phyloP scores from a whole-genome alignment of 2,797 vertebrate species.

The Catostomus latipinnis region DNA sequence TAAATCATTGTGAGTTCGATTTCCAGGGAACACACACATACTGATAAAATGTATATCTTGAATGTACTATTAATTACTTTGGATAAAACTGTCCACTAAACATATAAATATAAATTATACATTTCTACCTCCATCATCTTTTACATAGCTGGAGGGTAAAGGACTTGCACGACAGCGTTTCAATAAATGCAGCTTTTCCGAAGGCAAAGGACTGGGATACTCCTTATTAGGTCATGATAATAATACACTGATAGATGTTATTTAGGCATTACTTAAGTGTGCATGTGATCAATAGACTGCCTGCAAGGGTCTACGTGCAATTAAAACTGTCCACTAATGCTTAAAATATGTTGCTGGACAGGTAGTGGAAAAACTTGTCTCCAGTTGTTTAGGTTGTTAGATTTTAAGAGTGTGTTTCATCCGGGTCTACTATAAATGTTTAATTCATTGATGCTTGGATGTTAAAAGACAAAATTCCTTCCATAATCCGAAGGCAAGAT shows the following conservation, averaged over 20 bases:
- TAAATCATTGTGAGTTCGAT: too few species aligned
- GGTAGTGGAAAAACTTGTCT: too few species aligned
- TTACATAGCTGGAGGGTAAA: too few species aligned
- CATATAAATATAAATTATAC: too few species aligned
- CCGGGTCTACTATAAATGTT: slow-evolving; percentile 69
- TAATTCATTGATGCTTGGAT: slow-evolving; percentile 67
- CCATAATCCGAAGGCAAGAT: slow-evolving; percentile 66
- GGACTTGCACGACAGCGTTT: slow-evolving; percentile 20
- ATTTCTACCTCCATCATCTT: neutral
- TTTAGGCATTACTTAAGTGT: slow-evolving; percentile 35
- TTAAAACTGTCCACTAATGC: slow-evolving; percentile 9
- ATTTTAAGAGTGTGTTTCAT: slow-evolving; percentile 56
- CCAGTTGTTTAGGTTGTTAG: slow-evolving; percentile 20
- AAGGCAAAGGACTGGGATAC: slow-evolving; percentile 1
- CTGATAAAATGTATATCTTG: too few species aligned
- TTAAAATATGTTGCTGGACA: too few species aligned
- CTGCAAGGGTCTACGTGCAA: slow-evolving; percentile 2
- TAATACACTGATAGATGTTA: slow-evolving; percentile 5
- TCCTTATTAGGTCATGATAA: slow-evolving; percentile 38
- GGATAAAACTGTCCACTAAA: too few species aligned
- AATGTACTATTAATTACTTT: too few species aligned
- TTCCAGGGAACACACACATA: too few species aligned
- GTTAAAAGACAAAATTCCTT: slow-evolving; percentile 63
- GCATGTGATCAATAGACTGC: slow-evolving; percentile 39
- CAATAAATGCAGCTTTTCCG: slow-evolving; percentile 30